A percentile compares a stretch with the other conserved stretches of the same genome.
Evolutionary conservation across 2,797 vertebrate genomes (phyloP).

Genomic region (Chloroceryle amazona): DNA sequence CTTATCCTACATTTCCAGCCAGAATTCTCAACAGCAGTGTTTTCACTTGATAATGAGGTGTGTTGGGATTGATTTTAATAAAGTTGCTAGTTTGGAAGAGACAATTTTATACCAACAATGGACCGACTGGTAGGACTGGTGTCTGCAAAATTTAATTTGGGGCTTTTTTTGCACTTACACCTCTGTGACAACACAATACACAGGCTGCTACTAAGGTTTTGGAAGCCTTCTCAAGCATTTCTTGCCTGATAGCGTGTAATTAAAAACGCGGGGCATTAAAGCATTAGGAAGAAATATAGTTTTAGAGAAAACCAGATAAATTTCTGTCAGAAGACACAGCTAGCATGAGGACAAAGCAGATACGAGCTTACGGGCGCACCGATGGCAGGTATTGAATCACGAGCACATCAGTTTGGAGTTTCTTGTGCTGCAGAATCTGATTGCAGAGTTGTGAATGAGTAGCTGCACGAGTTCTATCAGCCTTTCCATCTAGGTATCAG

Average conservation of each 20-base stretch:
- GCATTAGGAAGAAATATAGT: neutral
- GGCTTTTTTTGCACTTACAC: neutral
- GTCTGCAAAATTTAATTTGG: neutral
- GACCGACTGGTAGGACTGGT: neutral
- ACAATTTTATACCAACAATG: neutral
- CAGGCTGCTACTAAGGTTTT: neutral
- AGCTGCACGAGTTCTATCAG: neutral
- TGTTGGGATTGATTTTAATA: neutral
- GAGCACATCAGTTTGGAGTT: neutral
- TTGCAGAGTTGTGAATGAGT: neutral
- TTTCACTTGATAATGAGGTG: neutral
- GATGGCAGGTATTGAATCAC: neutral
- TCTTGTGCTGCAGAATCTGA: neutral
- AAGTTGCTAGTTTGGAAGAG: neutral
- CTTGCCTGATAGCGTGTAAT: neutral
- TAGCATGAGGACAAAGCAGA: neutral
- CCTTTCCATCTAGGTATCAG: neutral
- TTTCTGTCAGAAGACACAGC: neutral
- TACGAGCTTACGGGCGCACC: neutral
- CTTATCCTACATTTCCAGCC: neutral
- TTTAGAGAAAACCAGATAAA: neutral
- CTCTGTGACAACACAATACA: neutral
- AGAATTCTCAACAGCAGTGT: accelerated
- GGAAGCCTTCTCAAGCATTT: neutral
- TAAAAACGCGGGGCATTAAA: neutral